phyloP scores from a whole-genome alignment of 2,113 vertebrate species.

The Corythoichthys intestinalis region DNA sequence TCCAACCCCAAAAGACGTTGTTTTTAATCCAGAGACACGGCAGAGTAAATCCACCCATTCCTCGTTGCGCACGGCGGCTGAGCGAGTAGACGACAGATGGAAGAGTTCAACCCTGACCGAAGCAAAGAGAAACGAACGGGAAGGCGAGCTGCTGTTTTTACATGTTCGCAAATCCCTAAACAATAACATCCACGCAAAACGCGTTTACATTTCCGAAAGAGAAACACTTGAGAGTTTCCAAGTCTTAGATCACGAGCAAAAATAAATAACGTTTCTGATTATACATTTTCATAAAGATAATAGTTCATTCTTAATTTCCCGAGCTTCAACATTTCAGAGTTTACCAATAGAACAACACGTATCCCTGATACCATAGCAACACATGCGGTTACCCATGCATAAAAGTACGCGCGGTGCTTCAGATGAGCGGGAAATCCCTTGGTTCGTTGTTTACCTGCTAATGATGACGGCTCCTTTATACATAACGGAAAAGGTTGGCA shows the following conservation, averaged over 20 bases:
- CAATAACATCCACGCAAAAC: not conserved
- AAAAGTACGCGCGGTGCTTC: not conserved
- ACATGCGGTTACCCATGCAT: not conserved
- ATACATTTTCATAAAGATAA: not conserved
- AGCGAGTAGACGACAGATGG: slow-evolving; percentile 7
- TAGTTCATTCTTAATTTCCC: not conserved
- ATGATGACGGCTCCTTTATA: slow-evolving; percentile 81
- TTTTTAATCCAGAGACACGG: not conserved
- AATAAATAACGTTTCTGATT: not conserved
- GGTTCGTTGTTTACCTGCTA: slow-evolving; percentile 71
- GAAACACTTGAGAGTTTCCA: not conserved
- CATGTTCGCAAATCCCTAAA: not conserved
- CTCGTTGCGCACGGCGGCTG: slow-evolving; percentile 3
- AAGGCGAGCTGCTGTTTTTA: not conserved
- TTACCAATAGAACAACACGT: not conserved
- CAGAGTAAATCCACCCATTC: not conserved
- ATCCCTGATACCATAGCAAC: not conserved
- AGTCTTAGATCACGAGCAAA: not conserved
- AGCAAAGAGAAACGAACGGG: not conserved
- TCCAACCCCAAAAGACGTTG: not conserved
- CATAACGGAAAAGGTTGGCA: slow-evolving; percentile 81
- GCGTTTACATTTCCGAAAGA: not conserved
- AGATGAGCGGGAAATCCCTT: not conserved
- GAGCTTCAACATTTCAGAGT: not conserved
- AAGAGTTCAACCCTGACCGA: not conserved